A percentile compares a stretch with the other conserved stretches of the same genome.
These are phyloP conservation scores for Genyomyrus donnyi DNA, from an alignment of 2,113 vertebrate species.

Conservation along the genomic window DNA sequence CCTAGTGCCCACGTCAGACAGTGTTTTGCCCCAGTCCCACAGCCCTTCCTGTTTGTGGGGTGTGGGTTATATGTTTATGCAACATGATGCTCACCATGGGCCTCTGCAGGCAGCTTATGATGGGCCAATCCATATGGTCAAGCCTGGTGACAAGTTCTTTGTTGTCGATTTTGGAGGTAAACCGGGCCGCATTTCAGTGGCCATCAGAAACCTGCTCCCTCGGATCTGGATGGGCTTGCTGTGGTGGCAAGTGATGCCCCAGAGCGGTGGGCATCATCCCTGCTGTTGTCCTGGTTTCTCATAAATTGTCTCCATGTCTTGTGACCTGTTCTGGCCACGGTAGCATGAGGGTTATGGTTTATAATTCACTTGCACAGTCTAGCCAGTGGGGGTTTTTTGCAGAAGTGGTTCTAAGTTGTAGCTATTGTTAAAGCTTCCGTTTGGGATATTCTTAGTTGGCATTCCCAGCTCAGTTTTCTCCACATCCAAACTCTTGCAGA, in stretches of 20 bases:
- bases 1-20: background rate
- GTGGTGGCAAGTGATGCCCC: background rate
- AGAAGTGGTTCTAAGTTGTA: background rate
- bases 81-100: conserved; percentile 6
- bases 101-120: background rate
- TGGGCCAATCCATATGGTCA: background rate
- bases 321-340: background rate
- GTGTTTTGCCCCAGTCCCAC: background rate
- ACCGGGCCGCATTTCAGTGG: background rate
- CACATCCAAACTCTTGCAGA: background rate
- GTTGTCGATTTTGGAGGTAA: background rate
- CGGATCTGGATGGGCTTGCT: background rate
- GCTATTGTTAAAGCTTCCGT: background rate
- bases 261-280: too few species aligned
- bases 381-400: background rate
- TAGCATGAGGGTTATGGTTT: background rate
- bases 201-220: background rate
- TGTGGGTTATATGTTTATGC: background rate
- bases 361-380: background rate
- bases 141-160: background rate
- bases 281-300: background rate
- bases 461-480: background rate
- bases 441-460: background rate
- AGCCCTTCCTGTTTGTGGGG: background rate
- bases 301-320: background rate